Conservation (phyloP, 2,888 invertebrate species). For the Drosophila parthenogenetica region DNA sequence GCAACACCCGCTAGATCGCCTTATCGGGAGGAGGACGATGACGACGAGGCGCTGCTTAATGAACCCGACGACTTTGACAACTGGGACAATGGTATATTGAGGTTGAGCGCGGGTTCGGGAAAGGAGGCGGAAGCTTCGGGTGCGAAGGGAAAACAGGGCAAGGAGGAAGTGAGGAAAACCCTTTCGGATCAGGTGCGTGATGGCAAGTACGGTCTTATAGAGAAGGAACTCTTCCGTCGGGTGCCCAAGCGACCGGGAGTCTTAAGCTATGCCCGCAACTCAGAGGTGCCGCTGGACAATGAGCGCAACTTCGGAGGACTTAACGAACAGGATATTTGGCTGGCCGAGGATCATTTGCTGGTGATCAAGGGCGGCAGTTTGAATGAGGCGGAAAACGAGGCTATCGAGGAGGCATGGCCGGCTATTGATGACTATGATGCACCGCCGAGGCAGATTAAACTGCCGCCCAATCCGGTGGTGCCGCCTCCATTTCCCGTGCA, state of each 20-base stretch:
- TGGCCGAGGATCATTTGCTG: conserved; percentile 94
- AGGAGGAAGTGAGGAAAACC: conserved; percentile 92
- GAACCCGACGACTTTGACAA: conserved; percentile 85
- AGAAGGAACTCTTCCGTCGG: conserved; percentile 91
- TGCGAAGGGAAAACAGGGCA: conserved; percentile 72
- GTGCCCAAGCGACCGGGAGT: conserved; percentile 91
- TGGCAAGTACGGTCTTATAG: conserved; percentile 95
- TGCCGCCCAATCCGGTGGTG: conserved; percentile 92
- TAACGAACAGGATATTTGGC: conserved; percentile 94
- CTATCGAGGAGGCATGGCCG: conserved; percentile 88
- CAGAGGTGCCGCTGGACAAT: conserved; percentile 93
- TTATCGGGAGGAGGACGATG: conserved; percentile 63
- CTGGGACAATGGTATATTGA: conserved; percentile 89
- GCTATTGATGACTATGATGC: conserved; percentile 94
- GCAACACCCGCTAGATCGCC: conserved; percentile 26
- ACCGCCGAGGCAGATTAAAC: conserved; percentile 93
- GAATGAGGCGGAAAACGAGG: conserved; percentile 83
- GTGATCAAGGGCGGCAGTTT: conserved; percentile 92
- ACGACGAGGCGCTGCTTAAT: conserved; percentile 83
- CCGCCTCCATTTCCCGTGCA: conserved; percentile 98
- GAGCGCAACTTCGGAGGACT: conserved; percentile 92
- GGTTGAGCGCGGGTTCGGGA: conserved; percentile 90
- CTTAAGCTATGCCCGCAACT: conserved; percentile 92
- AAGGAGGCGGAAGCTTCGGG: conserved; percentile 86
- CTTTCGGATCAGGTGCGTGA: conserved; percentile 95